Evolutionary conservation across 2,888 invertebrate genomes (phyloP), one percentile per base, ranked within the genome.

Genomic region (Teinopalpus imperialis): DNA sequence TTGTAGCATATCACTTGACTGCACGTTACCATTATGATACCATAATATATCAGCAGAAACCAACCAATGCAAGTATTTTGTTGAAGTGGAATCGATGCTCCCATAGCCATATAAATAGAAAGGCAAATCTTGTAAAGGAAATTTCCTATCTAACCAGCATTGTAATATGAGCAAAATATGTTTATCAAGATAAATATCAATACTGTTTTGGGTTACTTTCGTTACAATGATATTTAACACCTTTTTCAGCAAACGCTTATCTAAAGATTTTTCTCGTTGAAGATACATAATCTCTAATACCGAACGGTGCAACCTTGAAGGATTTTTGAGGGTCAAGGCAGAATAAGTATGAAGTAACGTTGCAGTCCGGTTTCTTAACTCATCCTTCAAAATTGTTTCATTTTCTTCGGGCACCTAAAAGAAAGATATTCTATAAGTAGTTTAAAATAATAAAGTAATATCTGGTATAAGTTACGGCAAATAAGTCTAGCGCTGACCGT

Each of bases 261-360:
- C 77, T 27, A 92, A 63, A 2, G 78, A 70, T 68, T 92, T 91
- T 3, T 83, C 75, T 37, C 86, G 77, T 40, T 90, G 81, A 21
- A 93, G 65, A 60, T 85, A 69, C 8, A 93, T 66, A 9, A 93
- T 65, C 23, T 80, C 70, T 40, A 88, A 81, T 1, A 94, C 62
- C 29, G 91, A 86, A 54, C 80, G 82, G 52, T 89, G 90, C 27
- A 91, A 75, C 55, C 90, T 80, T 2, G 78, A 72, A 21, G 82
- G 82, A 55, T 87, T 91, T 1, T 81, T 74, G 23, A 88, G 81
- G 14, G 91, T 88, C 2, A 93, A 62, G 6, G 89, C 77, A 8
- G 86, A 77, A 49, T 91, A 85, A 18, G 87, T 83, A 35, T 92
- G 90, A 9, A 93, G 71, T 3, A 91, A 87, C 26, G 91, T 91